These are phyloP conservation scores for Eretmochelys imbricata DNA, from an alignment of 2,113 vertebrate species.

Conservation along the genomic window DNA sequence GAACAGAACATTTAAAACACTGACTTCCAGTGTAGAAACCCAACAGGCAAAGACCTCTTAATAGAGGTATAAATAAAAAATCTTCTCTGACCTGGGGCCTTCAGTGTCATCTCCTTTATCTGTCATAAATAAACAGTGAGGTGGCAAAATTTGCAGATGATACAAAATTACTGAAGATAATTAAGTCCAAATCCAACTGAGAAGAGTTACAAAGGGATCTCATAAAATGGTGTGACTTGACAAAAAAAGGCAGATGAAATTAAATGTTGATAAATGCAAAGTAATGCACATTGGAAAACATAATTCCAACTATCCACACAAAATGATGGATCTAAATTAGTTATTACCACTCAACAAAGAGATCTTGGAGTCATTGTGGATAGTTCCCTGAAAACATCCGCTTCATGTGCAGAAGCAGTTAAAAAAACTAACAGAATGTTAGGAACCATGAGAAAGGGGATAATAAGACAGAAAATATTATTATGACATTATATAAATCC, in stretches of 20 bases:
- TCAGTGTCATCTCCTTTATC: background rate
- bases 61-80: background rate
- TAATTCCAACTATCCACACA: background rate
- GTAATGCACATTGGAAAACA: background rate
- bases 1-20: conserved; percentile 36
- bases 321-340: background rate
- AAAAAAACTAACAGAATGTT: background rate
- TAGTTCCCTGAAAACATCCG: background rate
- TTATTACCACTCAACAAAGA: background rate
- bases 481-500: background rate
- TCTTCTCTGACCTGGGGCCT: background rate
- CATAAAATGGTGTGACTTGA: background rate
- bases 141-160: background rate
- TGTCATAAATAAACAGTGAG: background rate
- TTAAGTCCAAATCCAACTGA: background rate
- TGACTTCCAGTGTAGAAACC: conserved; percentile 48
- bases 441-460: background rate
- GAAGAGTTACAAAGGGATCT: background rate
- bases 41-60: conserved; percentile 10
- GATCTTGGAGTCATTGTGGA: background rate
- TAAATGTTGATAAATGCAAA: background rate
- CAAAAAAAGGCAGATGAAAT: background rate
- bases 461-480: background rate
- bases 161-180: background rate
- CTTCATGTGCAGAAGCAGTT: background rate